phyloP scores from a whole-genome alignment of 1,140 invertebrate species.

The Trichomalopsis sarcophagae region DNA sequence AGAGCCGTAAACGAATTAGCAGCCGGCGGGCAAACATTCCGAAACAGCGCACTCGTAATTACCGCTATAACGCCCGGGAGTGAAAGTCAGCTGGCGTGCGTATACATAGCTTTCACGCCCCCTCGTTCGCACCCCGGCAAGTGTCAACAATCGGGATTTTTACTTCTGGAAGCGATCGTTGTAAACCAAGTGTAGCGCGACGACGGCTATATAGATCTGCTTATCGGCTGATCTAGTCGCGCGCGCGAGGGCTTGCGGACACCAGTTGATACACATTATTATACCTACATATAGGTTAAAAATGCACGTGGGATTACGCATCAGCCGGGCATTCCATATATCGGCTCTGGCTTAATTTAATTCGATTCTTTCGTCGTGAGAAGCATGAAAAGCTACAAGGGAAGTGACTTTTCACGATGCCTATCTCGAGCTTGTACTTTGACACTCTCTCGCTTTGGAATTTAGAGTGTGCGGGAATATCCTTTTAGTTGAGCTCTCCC shows the following conservation, averaged over 20 bases:
- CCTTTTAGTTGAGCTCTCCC: constrained; percentile 22
- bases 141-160: neutral
- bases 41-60: neutral
- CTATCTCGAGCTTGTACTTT: constrained; percentile 41
- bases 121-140: neutral
- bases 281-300: neutral
- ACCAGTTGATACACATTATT: too few species aligned
- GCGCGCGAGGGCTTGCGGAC: neutral
- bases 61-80: neutral
- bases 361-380: constrained; percentile 12
- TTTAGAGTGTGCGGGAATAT: constrained; percentile 44
- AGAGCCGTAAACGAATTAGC: constrained; percentile 36
- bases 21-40: constrained; percentile 24
- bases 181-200: too few species aligned
- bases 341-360: constrained; percentile 21
- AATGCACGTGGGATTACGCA: neutral
- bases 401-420: constrained; percentile 44
- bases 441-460: constrained; percentile 41
- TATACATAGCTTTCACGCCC: neutral
- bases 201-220: too few species aligned
- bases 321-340: neutral
- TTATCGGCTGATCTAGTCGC: neutral
- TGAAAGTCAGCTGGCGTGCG: neutral
- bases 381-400: neutral
- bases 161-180: neutral